phyloP scores from a whole-genome alignment of 2,888 invertebrate species.

The Cheilosia variabilis region DNA sequence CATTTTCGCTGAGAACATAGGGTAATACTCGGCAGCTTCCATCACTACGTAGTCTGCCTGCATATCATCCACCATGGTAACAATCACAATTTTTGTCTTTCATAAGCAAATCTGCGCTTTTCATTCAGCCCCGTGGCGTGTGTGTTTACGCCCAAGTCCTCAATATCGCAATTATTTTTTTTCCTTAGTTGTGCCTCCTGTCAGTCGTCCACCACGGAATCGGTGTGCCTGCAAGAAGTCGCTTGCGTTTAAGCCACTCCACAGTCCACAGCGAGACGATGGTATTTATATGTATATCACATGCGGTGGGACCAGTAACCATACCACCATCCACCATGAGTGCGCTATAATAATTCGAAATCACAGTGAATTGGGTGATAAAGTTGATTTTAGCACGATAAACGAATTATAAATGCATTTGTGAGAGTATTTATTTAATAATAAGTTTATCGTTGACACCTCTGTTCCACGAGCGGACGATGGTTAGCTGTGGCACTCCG shows the following conservation, averaged over 20 bases:
- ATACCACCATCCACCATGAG: conserved; percentile 41
- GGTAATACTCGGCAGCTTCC: background rate
- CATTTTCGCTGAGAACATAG: background rate
- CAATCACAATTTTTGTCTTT: conserved; percentile 57
- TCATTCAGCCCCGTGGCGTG: conserved; percentile 64
- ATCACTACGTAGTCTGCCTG: background rate
- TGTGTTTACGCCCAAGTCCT: conserved; percentile 65
- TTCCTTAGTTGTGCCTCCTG: conserved; percentile 38
- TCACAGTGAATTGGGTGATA: conserved; percentile 75
- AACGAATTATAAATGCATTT: conserved; percentile 76
- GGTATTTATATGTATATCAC: conserved; percentile 31
- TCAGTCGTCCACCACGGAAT: conserved; percentile 34
- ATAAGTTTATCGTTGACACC: conserved; percentile 74
- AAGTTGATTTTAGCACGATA: conserved; percentile 77
- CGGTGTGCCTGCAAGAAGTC: conserved; percentile 3
- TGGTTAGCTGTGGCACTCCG: conserved; percentile 19
- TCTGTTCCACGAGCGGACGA: conserved; percentile 43
- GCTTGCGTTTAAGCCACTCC: conserved; percentile 11
- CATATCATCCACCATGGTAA: background rate
- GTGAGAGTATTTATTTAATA: conserved; percentile 75
- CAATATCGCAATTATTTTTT: conserved; percentile 38
- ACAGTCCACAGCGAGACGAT: background rate
- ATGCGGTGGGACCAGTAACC: conserved; percentile 44
- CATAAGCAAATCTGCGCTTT: conserved; percentile 69
- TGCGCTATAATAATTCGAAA: conserved; percentile 75